phyloP scores from a whole-genome alignment of 2,797 vertebrate species.

The Enteromius viviparus region DNA sequence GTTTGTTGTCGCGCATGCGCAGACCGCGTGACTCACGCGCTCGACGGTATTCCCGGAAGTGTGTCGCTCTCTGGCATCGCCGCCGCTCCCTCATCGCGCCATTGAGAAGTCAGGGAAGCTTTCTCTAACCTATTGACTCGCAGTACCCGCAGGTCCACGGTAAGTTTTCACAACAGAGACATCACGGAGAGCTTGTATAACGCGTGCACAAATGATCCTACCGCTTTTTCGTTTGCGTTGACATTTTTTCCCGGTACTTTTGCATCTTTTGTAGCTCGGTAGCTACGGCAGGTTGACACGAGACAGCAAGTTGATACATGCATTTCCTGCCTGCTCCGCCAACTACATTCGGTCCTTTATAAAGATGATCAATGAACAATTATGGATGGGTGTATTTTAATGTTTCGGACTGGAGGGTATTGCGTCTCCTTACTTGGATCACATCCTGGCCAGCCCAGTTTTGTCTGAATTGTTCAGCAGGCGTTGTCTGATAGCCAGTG shows the following conservation, averaged over 20 bases:
- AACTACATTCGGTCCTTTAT: background rate
- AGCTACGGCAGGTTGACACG: constrained; percentile 36
- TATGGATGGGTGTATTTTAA: background rate
- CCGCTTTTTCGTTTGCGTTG: background rate
- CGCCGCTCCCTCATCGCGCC: constrained; percentile 53
- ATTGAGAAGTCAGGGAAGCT: constrained; percentile 62
- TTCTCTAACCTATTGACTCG: constrained; percentile 27
- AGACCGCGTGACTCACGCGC: constrained; percentile 1
- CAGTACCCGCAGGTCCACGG: constrained; percentile 64
- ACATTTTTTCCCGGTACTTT: background rate
- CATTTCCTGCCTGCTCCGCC: background rate
- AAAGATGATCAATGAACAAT: background rate
- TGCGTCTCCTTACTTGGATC: background rate
- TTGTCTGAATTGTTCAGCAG: constrained; percentile 19
- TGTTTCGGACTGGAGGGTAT: background rate
- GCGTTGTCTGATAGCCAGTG: constrained; percentile 30
- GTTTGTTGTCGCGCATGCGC: constrained; percentile 34
- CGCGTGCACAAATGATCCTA: background rate
- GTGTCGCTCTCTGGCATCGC: constrained; percentile 57
- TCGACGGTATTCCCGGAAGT: constrained; percentile 67
- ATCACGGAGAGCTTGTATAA: background rate
- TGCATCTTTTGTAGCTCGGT: constrained; percentile 19
- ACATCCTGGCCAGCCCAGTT: background rate
- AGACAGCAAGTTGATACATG: constrained; percentile 41
- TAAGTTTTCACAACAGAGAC: constrained; percentile 65